Evolutionary conservation across 2,888 invertebrate genomes (phyloP), one percentile per base, ranked within the genome.

Genomic region (Hermaeophaga mercurialis): DNA sequence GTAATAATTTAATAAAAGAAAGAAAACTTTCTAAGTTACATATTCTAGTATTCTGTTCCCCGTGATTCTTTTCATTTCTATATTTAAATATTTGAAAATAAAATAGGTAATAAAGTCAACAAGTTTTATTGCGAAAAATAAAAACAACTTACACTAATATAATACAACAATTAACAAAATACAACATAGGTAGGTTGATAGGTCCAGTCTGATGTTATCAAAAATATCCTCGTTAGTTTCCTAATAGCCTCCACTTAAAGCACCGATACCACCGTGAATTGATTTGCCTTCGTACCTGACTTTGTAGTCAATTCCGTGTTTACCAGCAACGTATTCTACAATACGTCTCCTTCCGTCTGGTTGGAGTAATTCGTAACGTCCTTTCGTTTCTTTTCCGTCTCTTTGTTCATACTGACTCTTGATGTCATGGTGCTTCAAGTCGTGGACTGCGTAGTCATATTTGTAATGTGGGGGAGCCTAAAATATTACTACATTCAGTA

Each of bases 271-370:
- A 54, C 68, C 70, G 50, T 67, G 63, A n/a, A 48, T 31, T n/a
- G 64, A 59, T 38, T 62, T 56, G 14, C 63, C 63, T 54, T 65
- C 63, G 47, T 63, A 63, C 36, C 68, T 71, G 3, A 76, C 70
- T 57, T 72, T 70, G 64, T 75, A 75, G 56, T 74, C 70, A 38
- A 69, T 69, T 18, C 75, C 75, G 52, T 76, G 73, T 59, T 75
- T 75, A 15, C 74, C 75, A 38, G 73, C 75, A 34, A 69, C 68
- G 62, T 76, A 76, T 39, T 75, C 72, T 3, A 76, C 75, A 45
- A 74, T 73, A 52, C 75, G 69, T 58, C 69, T 73, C 46, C 73
- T 73, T 50, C 75, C 75, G 58, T 76, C 75, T 17, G 75, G 75
- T 54, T 76, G 75, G 8, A 72, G 61, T 17, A 75, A 65, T 48